A percentile compares a stretch with the other conserved stretches of the same genome.
phyloP scores from a whole-genome alignment of 1,140 invertebrate genomes.

The Cryptotermes secundus region DNA sequence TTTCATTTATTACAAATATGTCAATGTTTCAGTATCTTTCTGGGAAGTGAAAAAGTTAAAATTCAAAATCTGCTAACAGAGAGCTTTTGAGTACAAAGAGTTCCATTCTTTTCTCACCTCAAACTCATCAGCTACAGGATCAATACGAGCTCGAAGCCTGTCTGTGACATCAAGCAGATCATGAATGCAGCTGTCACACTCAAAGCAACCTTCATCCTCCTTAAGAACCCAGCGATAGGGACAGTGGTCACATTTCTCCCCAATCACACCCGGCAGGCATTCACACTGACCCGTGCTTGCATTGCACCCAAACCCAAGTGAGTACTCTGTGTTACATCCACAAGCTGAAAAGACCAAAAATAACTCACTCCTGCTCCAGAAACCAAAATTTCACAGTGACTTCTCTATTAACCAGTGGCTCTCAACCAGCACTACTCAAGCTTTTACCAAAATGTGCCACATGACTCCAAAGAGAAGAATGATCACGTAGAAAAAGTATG shows the following conservation, averaged over 20 bases:
- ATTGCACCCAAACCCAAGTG: constrained; percentile 86
- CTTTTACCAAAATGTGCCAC: no score
- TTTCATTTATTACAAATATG: no score
- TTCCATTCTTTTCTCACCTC: constrained; percentile 51
- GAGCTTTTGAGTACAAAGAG: no score
- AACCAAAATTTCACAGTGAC: no score
- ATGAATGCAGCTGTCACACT: constrained; percentile 88
- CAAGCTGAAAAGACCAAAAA: constrained; percentile 59
- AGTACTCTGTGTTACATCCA: constrained; percentile 83
- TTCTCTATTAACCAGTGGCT: no score
- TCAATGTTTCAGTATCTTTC: no score
- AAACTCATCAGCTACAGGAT: constrained; percentile 68
- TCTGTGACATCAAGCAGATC: constrained; percentile 85
- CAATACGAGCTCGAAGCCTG: constrained; percentile 60
- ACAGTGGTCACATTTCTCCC: constrained; percentile 93
- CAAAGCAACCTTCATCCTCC: constrained; percentile 67
- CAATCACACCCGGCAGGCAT: constrained; percentile 92
- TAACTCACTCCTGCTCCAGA: background rate
- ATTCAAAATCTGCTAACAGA: no score
- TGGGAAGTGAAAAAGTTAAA: no score
- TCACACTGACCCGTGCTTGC: constrained; percentile 86
- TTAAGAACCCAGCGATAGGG: constrained; percentile 79
- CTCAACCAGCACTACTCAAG: no score
- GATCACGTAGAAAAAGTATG: no score
- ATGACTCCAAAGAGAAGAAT: no score